Percentiles rank a stretch among this genome's conserved stretches.
Conservation (phyloP, 2,888 invertebrate species). For the Tribolium freemani region DNA sequence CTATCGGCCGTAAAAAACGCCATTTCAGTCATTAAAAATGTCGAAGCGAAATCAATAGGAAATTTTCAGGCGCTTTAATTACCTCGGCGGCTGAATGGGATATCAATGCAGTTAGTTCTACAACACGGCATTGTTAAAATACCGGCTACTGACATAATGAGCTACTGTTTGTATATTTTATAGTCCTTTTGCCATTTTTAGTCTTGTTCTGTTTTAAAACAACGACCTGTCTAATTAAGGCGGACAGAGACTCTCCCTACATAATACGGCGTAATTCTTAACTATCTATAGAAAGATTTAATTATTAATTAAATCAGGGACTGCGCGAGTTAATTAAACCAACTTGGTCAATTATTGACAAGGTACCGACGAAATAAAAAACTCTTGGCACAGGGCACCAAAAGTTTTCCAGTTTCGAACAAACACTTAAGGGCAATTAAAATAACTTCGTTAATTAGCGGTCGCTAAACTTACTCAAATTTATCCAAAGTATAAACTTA, state of each 20-base stretch:
- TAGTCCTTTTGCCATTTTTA: constrained; percentile 65
- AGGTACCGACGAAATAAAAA: constrained; percentile 32
- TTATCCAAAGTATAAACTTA: constrained; percentile 39
- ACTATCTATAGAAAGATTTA: constrained; percentile 65
- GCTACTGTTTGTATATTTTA: constrained; percentile 66
- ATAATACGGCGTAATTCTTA: constrained; percentile 65
- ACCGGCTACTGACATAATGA: constrained; percentile 64
- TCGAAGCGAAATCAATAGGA: constrained; percentile 43
- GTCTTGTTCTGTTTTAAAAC: constrained; percentile 60
- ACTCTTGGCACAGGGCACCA: constrained; percentile 21
- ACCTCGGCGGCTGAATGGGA: constrained; percentile 60
- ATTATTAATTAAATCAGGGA: constrained; percentile 65
- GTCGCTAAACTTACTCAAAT: constrained; percentile 36
- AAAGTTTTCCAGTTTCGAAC: constrained; percentile 34
- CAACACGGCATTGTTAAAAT: constrained; percentile 64
- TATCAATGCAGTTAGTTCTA: constrained; percentile 60
- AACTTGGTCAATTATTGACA: constrained; percentile 57
- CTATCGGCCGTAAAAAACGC: constrained; percentile 27
- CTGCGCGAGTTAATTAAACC: constrained; percentile 62
- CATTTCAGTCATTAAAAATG: constrained; percentile 38
- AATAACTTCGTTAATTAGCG: constrained; percentile 50
- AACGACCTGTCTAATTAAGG: constrained; percentile 63
- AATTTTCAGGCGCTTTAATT: constrained; percentile 53
- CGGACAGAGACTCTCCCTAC: constrained; percentile 62
- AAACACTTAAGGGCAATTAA: constrained; percentile 45